Conservation (phyloP, 2,113 vertebrate species). For the Upupa epops region DNA sequence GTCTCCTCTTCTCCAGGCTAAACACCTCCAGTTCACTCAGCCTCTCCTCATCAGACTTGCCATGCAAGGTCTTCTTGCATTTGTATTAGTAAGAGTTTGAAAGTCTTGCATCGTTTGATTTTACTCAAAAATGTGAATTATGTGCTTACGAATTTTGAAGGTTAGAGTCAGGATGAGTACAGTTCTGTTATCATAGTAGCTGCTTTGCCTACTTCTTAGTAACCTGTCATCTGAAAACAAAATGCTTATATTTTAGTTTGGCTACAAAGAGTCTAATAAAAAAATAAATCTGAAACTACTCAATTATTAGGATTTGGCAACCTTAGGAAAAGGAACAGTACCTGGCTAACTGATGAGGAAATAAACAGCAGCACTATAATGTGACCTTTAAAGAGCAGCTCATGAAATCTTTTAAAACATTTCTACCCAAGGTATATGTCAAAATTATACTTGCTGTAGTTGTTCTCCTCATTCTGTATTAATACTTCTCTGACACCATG, state of each 20-base stretch:
- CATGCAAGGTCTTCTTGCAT: background rate
- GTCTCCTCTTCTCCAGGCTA: too few species aligned
- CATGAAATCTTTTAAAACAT: background rate
- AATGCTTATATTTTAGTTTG: background rate
- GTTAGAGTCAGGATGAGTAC: background rate
- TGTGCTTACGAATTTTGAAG: background rate
- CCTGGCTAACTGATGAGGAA: slow-evolving; percentile 52
- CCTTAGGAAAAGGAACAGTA: background rate
- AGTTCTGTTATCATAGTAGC: background rate
- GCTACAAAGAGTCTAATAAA: background rate
- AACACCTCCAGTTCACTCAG: too few species aligned
- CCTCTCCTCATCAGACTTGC: too few species aligned
- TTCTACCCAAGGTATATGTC: background rate
- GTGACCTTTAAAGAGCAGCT: slow-evolving; percentile 64
- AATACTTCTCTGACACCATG: background rate
- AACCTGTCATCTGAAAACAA: background rate
- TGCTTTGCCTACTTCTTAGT: background rate
- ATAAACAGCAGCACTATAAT: slow-evolving; percentile 14
- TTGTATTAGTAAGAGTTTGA: background rate
- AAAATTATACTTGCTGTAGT: background rate
- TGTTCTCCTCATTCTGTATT: background rate
- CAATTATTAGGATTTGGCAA: background rate
- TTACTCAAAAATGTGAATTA: background rate
- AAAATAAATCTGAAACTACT: background rate
- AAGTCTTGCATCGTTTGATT: background rate